Conservation (phyloP, 2,888 invertebrate species). For the Dioctria rufipes region DNA sequence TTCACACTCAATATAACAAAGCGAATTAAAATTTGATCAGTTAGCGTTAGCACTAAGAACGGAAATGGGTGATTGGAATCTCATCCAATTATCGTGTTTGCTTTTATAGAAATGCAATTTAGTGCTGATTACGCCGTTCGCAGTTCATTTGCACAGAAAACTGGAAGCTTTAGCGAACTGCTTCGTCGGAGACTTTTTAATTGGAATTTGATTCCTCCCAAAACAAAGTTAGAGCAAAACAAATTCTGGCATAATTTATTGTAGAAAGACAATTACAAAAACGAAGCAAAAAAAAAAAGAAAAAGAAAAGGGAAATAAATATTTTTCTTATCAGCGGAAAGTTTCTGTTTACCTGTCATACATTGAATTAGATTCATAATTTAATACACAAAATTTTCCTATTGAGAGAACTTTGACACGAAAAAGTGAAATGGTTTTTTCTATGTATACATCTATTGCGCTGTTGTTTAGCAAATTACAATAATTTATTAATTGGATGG, state of each 20-base stretch:
- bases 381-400: too few relatives aligned
- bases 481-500: too few relatives aligned
- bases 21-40: background rate
- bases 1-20: background rate
- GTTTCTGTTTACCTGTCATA: too few relatives aligned
- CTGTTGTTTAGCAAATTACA: too few relatives aligned
- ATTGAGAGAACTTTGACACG: too few relatives aligned
- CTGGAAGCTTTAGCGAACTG: constrained; percentile 5
- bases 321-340: background rate
- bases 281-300: too few relatives aligned
- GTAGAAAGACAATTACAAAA: background rate
- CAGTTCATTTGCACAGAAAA: constrained; percentile 17
- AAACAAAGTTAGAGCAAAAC: background rate
- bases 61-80: constrained; percentile 1
- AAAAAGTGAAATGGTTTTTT: too few relatives aligned
- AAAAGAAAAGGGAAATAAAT: background rate
- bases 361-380: too few relatives aligned
- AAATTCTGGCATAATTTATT: background rate
- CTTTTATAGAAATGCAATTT: constrained; percentile 16
- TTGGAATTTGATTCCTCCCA: constrained; percentile 20
- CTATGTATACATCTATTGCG: too few relatives aligned
- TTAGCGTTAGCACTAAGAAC: background rate
- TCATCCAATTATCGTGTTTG: background rate
- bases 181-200: constrained; percentile 29
- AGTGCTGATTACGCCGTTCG: constrained; percentile 24